Evolutionary conservation across 1,140 invertebrate genomes (phyloP).

Genomic region (Hyles vespertilio): DNA sequence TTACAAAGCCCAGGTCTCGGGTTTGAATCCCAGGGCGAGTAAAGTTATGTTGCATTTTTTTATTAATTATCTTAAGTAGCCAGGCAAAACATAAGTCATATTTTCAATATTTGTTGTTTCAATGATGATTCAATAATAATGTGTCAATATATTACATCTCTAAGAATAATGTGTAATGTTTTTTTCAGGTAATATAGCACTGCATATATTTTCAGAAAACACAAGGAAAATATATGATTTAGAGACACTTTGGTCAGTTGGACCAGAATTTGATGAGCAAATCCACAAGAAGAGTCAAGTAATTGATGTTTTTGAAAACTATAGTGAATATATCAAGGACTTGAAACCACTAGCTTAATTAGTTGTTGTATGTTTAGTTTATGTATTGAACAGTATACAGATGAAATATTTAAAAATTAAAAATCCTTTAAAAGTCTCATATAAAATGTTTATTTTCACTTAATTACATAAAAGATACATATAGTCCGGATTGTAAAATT

Average conservation of each 20-base stretch:
- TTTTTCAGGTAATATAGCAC: constrained; percentile 87
- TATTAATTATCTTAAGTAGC: too few species aligned
- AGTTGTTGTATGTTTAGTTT: not conserved
- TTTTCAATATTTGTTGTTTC: too few species aligned
- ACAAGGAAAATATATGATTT: constrained; percentile 87
- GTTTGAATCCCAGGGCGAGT: too few species aligned
- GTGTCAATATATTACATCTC: not conserved
- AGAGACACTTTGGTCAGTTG: constrained; percentile 93
- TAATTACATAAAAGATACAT: constrained; percentile 70
- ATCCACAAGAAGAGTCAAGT: constrained; percentile 78
- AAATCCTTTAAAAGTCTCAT: constrained; percentile 64
- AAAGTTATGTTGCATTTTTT: too few species aligned
- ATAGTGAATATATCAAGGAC: constrained; percentile 79
- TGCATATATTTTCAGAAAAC: constrained; percentile 90
- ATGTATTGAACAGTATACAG: constrained; percentile 6
- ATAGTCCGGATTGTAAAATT: constrained; percentile 62
- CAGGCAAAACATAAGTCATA: too few species aligned
- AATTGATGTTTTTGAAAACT: constrained; percentile 78
- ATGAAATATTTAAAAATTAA: constrained; percentile 29
- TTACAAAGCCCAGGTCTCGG: too few species aligned
- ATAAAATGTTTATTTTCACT: constrained; percentile 73
- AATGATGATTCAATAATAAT: too few species aligned
- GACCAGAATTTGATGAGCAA: constrained; percentile 86
- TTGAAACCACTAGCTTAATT: constrained; percentile 73
- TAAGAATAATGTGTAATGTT: constrained; percentile 15